Percentiles rank a stretch among this genome's conserved stretches.
These are phyloP conservation scores for Leptinotarsa haldemani DNA, from an alignment of 2,888 invertebrate species.

Conservation along the genomic window DNA sequence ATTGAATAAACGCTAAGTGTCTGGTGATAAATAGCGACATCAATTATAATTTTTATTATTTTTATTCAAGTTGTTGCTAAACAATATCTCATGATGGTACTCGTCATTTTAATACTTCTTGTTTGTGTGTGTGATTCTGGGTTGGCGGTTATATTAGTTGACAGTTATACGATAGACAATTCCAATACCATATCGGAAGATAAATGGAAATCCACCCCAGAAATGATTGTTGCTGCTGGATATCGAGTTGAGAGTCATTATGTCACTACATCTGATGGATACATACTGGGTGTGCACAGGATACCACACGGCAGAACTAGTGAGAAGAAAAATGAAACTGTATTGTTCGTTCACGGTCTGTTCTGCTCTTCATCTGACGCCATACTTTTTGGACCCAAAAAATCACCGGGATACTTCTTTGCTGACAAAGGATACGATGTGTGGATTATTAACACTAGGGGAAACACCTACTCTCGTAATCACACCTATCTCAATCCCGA, in stretches of 20 bases:
- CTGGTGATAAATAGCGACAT: no score
- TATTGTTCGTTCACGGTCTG: slow-evolving; percentile 69
- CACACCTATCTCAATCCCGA: slow-evolving; percentile 64
- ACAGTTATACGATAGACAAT: background rate
- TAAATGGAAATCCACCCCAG: slow-evolving; percentile 29
- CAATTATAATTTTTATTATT: no score
- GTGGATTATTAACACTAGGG: slow-evolving; percentile 73
- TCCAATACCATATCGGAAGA: background rate
- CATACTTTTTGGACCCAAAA: slow-evolving; percentile 65
- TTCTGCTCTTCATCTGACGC: slow-evolving; percentile 69
- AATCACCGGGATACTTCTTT: slow-evolving; percentile 61
- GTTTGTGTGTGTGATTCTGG: background rate
- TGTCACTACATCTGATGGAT: slow-evolving; percentile 69
- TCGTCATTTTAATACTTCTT: background rate
- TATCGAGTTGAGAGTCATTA: slow-evolving; percentile 64
- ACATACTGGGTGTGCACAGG: slow-evolving; percentile 69
- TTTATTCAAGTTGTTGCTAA: background rate
- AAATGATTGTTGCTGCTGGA: slow-evolving; percentile 63
- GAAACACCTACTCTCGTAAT: slow-evolving; percentile 69
- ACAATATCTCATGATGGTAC: background rate
- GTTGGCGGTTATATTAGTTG: background rate
- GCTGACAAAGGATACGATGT: slow-evolving; percentile 68
- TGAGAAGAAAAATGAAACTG: slow-evolving; percentile 54
- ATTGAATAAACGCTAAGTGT: no score
- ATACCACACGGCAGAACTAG: slow-evolving; percentile 65